Evolutionary conservation across 2,888 invertebrate genomes (phyloP), one percentile per base, ranked within the genome.

Genomic region (Rutpela maculata): DNA sequence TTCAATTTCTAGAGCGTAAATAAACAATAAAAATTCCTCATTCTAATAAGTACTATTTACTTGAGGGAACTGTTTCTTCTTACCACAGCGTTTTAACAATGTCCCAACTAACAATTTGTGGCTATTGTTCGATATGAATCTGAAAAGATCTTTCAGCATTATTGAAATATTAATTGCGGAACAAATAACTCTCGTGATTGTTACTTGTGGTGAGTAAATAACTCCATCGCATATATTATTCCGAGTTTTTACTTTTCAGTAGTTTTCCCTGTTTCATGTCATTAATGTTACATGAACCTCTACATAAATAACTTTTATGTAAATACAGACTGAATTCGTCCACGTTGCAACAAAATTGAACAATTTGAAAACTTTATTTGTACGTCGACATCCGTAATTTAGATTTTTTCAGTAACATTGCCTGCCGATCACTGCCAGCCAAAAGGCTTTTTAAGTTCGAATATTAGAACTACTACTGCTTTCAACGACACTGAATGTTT

Each of bases 1-100:
- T 50, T 22, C 38, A n/a, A 10, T 50, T 60, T 70, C 19, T 70
- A 70, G 70, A 70, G 59, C 70, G 60, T 70, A 62, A 70, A 60
- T 59, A 59, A 70, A 62, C 60, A 70, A 70, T 70, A 43, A 26
- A 57, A 59, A 69, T 67, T 67, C 67, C 26, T 50, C 22, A n/a
- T 55, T 67, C 56, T 55, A 22, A 19, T 67, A 67, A 19, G 17
- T 26, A 17, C n/a, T 17, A 26, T 26, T 50, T 50, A 50, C 15
- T 50, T 67, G 56, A n/a, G 11, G 50, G 65, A 67, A 67, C n/a
- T 26, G 56, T 67, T 22, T 17, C 67, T 43, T 10, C 65, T 56
- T 65, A 43, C 11, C 65, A 38, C n/a, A 55, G 50, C 22, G 38
- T 26, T 56, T 26, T 15, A 55, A 67, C 26, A 55, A 55, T 55